phyloP scores from a whole-genome alignment of 2,113 vertebrate species.

The Ginglymostoma cirratum region DNA sequence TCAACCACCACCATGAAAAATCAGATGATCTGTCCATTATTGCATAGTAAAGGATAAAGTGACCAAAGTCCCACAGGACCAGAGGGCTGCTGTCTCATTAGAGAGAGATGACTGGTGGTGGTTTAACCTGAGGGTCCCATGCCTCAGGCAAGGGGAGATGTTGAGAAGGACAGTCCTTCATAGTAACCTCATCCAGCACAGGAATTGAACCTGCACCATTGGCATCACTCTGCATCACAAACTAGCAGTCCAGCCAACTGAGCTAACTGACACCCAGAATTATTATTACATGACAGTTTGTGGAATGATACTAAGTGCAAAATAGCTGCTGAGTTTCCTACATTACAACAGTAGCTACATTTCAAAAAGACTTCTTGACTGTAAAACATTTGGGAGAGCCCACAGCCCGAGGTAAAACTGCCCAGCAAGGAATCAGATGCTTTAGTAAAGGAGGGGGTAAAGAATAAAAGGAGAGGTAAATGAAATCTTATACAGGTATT shows the following conservation, averaged over 20 bases:
- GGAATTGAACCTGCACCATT: too few relatives aligned
- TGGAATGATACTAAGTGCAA: not conserved
- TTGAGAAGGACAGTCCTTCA: too few relatives aligned
- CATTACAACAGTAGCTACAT: not conserved
- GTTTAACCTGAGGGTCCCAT: too few relatives aligned
- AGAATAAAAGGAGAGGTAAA: not conserved
- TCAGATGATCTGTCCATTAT: not conserved
- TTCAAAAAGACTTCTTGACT: not conserved
- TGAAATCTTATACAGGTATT: not conserved
- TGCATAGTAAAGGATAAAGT: not conserved
- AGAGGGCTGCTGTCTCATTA: too few relatives aligned
- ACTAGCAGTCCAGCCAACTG: too few relatives aligned
- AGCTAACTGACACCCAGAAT: too few relatives aligned
- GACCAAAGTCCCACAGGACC: too few relatives aligned
- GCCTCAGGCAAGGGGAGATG: too few relatives aligned
- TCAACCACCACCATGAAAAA: not conserved
- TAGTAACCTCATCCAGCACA: too few relatives aligned
- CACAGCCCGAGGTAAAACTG: not conserved
- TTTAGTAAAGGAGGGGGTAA: not conserved
- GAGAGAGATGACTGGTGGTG: too few relatives aligned
- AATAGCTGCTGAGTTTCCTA: not conserved
- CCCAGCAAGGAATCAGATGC: not conserved
- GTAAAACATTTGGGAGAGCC: not conserved
- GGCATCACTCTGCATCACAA: too few relatives aligned
- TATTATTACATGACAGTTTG: too few relatives aligned